These are phyloP conservation scores for Rhabdomys dilectus DNA, from an alignment of 2,113 vertebrate species.

Conservation along the genomic window DNA sequence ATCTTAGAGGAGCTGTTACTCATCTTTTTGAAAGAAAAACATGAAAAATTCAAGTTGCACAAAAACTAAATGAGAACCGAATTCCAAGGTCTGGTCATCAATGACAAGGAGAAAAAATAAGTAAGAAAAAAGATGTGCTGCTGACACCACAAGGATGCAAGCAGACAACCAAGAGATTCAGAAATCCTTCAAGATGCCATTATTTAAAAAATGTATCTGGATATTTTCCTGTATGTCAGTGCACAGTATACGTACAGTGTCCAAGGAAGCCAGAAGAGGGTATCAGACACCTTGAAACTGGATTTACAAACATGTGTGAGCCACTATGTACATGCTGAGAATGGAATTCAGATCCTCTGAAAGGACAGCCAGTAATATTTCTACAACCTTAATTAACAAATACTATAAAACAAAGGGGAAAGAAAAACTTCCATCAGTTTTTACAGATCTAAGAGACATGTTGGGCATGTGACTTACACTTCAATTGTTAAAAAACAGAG, in stretches of 20 bases:
- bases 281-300: background rate
- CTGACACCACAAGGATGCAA: background rate
- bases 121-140: background rate
- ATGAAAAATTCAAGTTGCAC: background rate
- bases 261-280: background rate
- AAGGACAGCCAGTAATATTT: background rate
- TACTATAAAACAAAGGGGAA: constrained; percentile 29
- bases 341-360: background rate
- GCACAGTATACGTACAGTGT: background rate
- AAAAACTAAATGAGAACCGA: constrained; percentile 16
- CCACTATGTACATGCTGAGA: background rate
- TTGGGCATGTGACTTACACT: background rate
- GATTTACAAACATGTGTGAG: background rate
- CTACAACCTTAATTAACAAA: constrained; percentile 55
- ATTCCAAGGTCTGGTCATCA: background rate
- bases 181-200: constrained; percentile 34
- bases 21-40: background rate
- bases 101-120: background rate
- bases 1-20: background rate
- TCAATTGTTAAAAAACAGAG: background rate
- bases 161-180: constrained; percentile 10
- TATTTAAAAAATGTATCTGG: background rate
- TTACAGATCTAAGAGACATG: constrained; percentile 14
- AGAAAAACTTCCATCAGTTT: background rate
- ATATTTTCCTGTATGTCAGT: background rate